Evolutionary conservation across 2,797 vertebrate genomes (phyloP).

Genomic region (Pitangus sulphuratus): DNA sequence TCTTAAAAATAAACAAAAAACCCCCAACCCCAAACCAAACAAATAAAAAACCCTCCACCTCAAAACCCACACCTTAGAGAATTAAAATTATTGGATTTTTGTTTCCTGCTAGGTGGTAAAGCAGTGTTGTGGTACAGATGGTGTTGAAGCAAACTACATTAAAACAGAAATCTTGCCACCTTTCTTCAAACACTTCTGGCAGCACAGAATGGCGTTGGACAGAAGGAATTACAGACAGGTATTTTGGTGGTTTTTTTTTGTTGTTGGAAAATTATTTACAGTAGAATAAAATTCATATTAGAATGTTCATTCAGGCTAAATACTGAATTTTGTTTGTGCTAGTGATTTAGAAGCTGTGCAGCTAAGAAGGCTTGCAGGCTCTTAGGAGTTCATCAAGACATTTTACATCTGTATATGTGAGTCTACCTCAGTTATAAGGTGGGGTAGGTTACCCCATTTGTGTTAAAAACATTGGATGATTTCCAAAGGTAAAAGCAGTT

Average conservation of each 20-base stretch:
- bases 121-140: conserved; percentile 97
- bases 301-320: background rate
- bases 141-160: conserved; percentile 99
- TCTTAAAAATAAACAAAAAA: background rate
- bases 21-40: rapidly evolving
- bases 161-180: conserved; percentile 98
- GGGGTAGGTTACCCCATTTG: background rate
- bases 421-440: background rate
- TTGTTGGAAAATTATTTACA: background rate
- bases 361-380: background rate
- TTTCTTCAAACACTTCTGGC: conserved; percentile 99
- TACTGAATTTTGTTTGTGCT: background rate
- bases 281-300: background rate
- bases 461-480: background rate
- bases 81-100: background rate
- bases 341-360: background rate
- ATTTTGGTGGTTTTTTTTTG: background rate
- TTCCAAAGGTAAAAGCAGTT: background rate
- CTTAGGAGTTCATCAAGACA: background rate
- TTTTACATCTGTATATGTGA: background rate
- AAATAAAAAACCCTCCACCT: background rate
- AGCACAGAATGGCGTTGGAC: conserved; percentile 98
- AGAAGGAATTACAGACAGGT: conserved; percentile 99
- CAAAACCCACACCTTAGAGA: background rate
- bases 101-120: conserved; percentile 89